Evolutionary conservation across 2,797 vertebrate species (phyloP).

Genomic region (Calcarius lapponicus): DNA sequence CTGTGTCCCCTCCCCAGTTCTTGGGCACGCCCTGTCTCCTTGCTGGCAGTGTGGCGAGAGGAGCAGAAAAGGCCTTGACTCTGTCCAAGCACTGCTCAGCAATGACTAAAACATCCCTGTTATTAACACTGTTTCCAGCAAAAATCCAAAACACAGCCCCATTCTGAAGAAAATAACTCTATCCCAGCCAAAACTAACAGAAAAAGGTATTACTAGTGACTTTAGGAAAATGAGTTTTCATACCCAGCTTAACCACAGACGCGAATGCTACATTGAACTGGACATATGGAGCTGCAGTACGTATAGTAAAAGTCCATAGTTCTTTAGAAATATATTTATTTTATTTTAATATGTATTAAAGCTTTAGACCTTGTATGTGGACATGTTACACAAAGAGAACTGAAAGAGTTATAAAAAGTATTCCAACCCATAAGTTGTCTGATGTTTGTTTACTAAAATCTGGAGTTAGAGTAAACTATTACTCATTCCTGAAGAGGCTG

Average conservation of each 20-base stretch:
- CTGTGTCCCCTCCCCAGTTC: neutral
- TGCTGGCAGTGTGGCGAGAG: accelerated
- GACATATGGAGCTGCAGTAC: neutral
- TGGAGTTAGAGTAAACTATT: neutral
- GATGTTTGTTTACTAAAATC: constrained; percentile 2
- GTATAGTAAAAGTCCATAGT: neutral
- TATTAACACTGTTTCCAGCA: neutral
- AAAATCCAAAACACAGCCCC: neutral
- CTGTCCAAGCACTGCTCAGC: neutral
- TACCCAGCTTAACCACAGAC: neutral
- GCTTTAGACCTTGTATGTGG: neutral
- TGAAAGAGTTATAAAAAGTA: neutral
- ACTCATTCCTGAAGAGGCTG: neutral
- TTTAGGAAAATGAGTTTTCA: neutral
- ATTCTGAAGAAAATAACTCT: neutral
- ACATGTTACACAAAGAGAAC: neutral
- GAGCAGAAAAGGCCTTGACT: neutral
- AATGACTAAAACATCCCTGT: neutral
- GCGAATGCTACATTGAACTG: neutral
- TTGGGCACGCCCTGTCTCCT: neutral
- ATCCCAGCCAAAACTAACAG: neutral
- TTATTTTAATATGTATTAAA: neutral
- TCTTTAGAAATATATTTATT: neutral
- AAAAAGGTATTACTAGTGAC: neutral
- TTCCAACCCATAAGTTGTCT: neutral